Base-by-base conservation (phyloP, 1,140 invertebrate genomes). In the Macrobrachium rosenbergii region DNA sequence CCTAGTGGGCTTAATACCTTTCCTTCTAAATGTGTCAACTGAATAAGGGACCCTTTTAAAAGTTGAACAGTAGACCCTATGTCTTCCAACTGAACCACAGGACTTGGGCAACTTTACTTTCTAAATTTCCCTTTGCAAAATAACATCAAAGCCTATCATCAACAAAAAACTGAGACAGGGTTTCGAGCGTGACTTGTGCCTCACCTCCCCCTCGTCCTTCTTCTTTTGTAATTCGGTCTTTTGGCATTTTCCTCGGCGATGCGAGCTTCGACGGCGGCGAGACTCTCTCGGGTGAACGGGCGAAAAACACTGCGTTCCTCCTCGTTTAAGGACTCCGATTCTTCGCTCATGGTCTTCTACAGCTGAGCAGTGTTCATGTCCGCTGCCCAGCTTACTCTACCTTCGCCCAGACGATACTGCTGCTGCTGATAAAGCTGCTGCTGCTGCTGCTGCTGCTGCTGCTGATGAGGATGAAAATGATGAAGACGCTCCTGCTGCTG, bases 231-330 rank as follows among this genome's bases (percentile, higher is more conserved):
- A 95, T 94, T 98, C 97, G 94, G 96, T 96, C 94, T 97, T 97
- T 97, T 97, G 93, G 96, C 97, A 95, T 97, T 94, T 94, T 98
- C 97, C 93, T 97, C 96, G 91, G 96, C 96, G 93, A 98, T 98
- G 91, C 97, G 95, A 93, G 95, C 94, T 94, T 98, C 96, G 93
- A 99, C 98, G 93, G 95, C 95, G 93, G 96, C 95, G 93, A 98
- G 94, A 93, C 97, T 98, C 94, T 99, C 97, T 93, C 97, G 95
- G 92, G 98, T 99, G 94, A 99, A 99, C 94, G 97, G 97, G 95
- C 96, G 96, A 96, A 99, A 99, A 85, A 90, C 89, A 82, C 91
- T 91, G 64, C 89, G 90, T 84, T 90, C 91, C 88, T 91, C 91
- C 90, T 91, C 92, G 85, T 90, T 89, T 72, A 90, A 69, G 21